Percentiles rank a stretch among this genome's conserved stretches.
phyloP scores from a whole-genome alignment of 2,113 vertebrate genomes.

The Uria lomvia region DNA sequence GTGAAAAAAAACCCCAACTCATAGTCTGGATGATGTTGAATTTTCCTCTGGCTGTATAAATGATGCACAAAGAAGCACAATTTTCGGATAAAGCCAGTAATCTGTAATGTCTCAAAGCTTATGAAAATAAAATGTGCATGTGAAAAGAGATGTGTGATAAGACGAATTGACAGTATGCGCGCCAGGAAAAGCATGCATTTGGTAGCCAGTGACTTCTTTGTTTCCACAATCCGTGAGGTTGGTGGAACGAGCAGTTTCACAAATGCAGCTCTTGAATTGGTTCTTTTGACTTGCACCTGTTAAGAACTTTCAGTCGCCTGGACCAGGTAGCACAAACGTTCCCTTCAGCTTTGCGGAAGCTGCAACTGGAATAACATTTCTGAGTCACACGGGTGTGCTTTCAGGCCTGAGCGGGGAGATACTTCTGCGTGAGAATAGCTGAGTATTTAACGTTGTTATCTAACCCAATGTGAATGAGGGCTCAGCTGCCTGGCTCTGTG shows the following conservation, averaged over 20 bases:
- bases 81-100: background rate
- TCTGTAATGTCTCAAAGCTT: background rate
- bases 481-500: background rate
- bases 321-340: background rate
- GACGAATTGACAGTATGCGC: background rate
- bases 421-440: background rate
- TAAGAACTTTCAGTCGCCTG: background rate
- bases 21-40: background rate
- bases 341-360: background rate
- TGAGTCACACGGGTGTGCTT: background rate
- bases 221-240: background rate
- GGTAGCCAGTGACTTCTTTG: background rate
- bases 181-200: background rate
- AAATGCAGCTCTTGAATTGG: background rate
- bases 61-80: background rate
- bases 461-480: background rate
- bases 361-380: fast-evolving
- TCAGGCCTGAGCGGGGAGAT: background rate
- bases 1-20: background rate
- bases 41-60: conserved; percentile 51
- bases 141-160: background rate
- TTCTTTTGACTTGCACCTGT: background rate
- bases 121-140: background rate
- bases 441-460: background rate
- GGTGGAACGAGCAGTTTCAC: background rate